phyloP scores from a whole-genome alignment of 1,140 invertebrate genomes.

The Bilobella aurantiaca region DNA sequence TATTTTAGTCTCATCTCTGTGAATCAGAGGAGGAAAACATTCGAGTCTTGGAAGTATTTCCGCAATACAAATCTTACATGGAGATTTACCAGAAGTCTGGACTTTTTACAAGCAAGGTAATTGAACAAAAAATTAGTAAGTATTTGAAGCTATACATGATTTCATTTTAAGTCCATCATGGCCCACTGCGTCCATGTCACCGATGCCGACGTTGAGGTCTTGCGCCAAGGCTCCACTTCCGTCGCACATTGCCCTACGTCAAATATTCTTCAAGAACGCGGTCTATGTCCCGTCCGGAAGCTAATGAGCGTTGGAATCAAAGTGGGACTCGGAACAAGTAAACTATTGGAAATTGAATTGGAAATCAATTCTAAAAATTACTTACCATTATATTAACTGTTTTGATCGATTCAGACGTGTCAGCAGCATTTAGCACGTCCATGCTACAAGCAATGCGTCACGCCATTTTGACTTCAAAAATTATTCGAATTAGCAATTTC shows the following conservation, averaged over 20 bases:
- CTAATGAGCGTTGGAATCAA: conserved; percentile 54
- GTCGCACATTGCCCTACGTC: conserved; percentile 79
- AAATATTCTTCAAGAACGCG: conserved; percentile 70
- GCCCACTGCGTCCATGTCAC: conserved; percentile 69
- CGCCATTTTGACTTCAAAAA: conserved; percentile 60
- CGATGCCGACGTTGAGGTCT: conserved; percentile 57
- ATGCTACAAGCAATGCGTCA: conserved; percentile 65
- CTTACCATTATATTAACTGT: conserved; percentile 3
- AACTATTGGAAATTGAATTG: conserved; percentile 41
- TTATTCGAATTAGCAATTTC: conserved; percentile 43
- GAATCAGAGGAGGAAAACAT: conserved; percentile 66
- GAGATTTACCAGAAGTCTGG: conserved; percentile 63
- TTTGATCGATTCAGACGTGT: conserved; percentile 30
- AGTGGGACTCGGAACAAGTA: conserved; percentile 77
- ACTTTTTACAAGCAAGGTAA: conserved; percentile 54
- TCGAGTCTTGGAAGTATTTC: conserved; percentile 51
- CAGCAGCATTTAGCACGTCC: conserved; percentile 21
- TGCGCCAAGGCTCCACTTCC: conserved; percentile 52
- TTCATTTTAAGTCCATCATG: conserved; percentile 45
- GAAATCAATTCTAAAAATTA: neutral
- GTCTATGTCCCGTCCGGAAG: conserved; percentile 63
- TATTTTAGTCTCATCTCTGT: conserved; percentile 66
- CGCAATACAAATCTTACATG: conserved; percentile 52
- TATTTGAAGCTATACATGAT: neutral
- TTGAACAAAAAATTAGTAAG: neutral